Conservation (phyloP, 2,113 vertebrate species). For the Peromyscus maniculatus region DNA sequence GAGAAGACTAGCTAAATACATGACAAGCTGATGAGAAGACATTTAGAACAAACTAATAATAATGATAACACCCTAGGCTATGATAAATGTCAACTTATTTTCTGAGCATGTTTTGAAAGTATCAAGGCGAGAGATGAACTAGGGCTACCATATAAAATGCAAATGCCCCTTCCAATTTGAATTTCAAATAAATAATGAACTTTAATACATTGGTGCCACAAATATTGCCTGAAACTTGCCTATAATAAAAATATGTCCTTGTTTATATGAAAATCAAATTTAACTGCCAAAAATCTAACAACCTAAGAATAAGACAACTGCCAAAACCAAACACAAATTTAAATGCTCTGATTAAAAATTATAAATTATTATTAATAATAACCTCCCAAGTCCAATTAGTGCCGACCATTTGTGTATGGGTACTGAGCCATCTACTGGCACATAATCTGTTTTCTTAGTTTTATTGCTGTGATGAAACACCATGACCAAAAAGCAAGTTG, state of each 20-base stretch:
- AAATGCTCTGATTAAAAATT: not conserved
- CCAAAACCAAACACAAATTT: conserved; percentile 23
- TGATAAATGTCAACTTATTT: conserved; percentile 44
- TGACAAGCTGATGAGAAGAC: not conserved
- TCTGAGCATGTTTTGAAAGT: conserved; percentile 1
- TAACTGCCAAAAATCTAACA: not conserved
- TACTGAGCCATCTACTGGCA: not conserved
- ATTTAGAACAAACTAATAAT: conserved; percentile 21
- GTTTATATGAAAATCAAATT: conserved; percentile 47
- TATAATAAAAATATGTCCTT: not conserved
- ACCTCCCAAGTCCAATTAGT: not conserved
- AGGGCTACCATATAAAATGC: conserved; percentile 16
- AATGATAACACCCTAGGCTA: not conserved
- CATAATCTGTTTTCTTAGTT: not conserved
- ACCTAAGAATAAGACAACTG: not conserved
- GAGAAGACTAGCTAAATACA: conserved; percentile 37
- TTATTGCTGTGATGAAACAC: not conserved
- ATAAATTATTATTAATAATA: not conserved
- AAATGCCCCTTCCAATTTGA: conserved; percentile 1
- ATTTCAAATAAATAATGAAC: conserved; percentile 43
- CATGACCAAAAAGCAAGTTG: not conserved
- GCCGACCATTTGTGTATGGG: not conserved
- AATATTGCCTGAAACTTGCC: not conserved
- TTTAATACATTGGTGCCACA: not conserved
- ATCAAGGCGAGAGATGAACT: not conserved